A percentile compares a stretch with the other conserved stretches of the same genome.
Conservation (phyloP, 1,140 invertebrate genomes). For the Ganaspis sp. region DNA sequence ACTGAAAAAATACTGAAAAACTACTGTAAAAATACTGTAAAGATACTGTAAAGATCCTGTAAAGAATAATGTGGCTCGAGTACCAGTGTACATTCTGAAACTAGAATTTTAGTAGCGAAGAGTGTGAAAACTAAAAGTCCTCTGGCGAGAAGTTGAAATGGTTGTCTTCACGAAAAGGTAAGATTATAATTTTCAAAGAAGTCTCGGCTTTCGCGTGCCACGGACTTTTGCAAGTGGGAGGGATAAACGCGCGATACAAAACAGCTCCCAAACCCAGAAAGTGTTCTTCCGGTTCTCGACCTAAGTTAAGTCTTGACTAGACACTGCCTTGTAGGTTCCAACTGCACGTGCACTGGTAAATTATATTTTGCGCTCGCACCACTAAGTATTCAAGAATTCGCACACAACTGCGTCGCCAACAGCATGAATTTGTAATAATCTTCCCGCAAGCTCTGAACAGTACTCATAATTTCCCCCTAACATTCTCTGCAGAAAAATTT, state of each 20-base stretch:
- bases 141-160: conserved; percentile 3
- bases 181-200: conserved; percentile 53
- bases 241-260: conserved; percentile 50
- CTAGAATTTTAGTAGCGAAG: conserved; percentile 47
- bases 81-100: conserved; percentile 36
- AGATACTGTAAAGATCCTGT: too few species aligned
- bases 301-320: neutral
- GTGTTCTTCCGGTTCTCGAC: conserved; percentile 45
- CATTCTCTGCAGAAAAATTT: neutral
- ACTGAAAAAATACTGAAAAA: too few species aligned
- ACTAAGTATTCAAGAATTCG: conserved; percentile 1
- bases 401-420: neutral
- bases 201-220: conserved; percentile 47
- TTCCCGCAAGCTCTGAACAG: conserved; percentile 35
- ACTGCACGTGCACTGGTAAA: neutral
- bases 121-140: conserved; percentile 13
- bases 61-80: too few species aligned
- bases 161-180: conserved; percentile 45
- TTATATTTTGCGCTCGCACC: neutral
- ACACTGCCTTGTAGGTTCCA: neutral
- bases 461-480: neutral
- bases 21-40: too few species aligned
- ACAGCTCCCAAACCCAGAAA: conserved; percentile 34
- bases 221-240: conserved; percentile 35
- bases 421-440: conserved; percentile 2